Percentiles rank a stretch among this genome's conserved stretches.
Evolutionary conservation across 1,140 invertebrate genomes (phyloP).

Genomic region (Eumaeus atala): DNA sequence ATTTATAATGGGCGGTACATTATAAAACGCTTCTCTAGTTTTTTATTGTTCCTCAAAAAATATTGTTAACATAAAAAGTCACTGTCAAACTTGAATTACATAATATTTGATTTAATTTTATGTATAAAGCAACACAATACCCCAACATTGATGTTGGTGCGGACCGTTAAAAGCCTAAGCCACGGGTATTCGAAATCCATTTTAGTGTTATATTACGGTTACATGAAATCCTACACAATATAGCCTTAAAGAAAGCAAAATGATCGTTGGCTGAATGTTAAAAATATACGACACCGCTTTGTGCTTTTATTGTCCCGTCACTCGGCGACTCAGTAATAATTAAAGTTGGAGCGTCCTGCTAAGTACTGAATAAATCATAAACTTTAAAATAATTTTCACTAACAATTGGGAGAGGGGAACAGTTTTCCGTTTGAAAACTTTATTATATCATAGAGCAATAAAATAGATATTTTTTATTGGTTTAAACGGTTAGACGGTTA

Average conservation of each 20-base stretch:
- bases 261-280: conserved; percentile 30
- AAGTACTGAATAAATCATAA: conserved; percentile 37
- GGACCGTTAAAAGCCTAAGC: background rate
- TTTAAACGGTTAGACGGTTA: no score
- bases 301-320: conserved; percentile 37
- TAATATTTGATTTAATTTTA: no score
- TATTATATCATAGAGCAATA: no score
- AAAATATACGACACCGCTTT: conserved; percentile 35
- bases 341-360: conserved; percentile 39
- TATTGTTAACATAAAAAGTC: no score
- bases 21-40: no score
- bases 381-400: conserved; percentile 24
- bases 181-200: conserved; percentile 15
- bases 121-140: no score
- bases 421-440: background rate
- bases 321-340: conserved; percentile 37
- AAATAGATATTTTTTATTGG: no score
- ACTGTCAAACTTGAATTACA: no score
- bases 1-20: no score
- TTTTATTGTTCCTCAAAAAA: no score
- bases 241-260: conserved; percentile 41
- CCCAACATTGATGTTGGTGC: no score
- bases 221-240: conserved; percentile 24
- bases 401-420: background rate
- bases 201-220: conserved; percentile 19